phyloP scores from a whole-genome alignment of 2,888 invertebrate species.

The Clitarchus hookeri region DNA sequence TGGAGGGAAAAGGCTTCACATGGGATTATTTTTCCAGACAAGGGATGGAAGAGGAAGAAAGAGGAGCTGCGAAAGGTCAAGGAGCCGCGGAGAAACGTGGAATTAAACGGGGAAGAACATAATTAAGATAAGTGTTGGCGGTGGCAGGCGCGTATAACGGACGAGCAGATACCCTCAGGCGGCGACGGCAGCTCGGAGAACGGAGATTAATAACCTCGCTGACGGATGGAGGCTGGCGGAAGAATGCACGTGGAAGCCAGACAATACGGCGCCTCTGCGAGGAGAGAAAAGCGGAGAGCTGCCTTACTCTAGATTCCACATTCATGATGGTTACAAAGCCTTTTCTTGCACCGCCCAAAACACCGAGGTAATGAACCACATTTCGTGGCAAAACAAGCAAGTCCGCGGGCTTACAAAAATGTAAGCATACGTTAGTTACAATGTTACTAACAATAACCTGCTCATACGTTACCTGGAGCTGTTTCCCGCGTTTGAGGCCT shows the following conservation, averaged over 20 bases:
- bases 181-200: background rate
- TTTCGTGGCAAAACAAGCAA: background rate
- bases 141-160: background rate
- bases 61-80: background rate
- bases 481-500: too few species aligned
- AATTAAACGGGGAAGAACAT: background rate
- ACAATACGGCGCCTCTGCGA: background rate
- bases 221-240: background rate
- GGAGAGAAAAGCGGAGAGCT: background rate
- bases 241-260: background rate
- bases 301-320: background rate
- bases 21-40: background rate
- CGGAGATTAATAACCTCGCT: background rate
- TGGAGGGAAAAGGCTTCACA: background rate
- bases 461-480: too few species aligned
- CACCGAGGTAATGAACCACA: background rate
- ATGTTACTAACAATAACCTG: too few species aligned
- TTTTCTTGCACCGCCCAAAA: background rate
- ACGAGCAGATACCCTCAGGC: background rate
- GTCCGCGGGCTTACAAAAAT: too few species aligned
- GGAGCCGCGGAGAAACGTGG: background rate
- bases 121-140: background rate
- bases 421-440: too few species aligned
- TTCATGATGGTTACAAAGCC: background rate
- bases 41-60: background rate